These are phyloP conservation scores for Galeopterus variegatus DNA, from an alignment of 2,113 vertebrate species.

Conservation along the genomic window DNA sequence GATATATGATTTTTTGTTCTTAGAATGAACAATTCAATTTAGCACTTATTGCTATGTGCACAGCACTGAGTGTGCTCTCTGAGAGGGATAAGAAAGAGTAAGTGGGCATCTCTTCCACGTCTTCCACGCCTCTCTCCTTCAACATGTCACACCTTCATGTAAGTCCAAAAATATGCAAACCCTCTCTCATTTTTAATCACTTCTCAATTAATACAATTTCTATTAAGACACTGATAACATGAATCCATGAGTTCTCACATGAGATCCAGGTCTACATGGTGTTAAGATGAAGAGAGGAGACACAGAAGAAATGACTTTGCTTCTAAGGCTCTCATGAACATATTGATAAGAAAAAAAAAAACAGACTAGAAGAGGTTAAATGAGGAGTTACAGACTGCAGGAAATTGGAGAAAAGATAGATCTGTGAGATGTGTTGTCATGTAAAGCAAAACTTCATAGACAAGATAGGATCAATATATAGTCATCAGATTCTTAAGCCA, in stretches of 20 bases:
- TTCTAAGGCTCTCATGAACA: not conserved
- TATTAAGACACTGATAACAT: not conserved
- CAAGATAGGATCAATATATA: slow-evolving; percentile 23
- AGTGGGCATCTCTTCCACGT: not conserved
- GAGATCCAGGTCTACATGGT: not conserved
- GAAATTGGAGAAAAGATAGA: not conserved
- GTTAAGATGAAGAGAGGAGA: not conserved
- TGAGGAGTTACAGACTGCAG: not conserved
- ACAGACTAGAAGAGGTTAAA: not conserved
- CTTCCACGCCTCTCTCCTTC: not conserved
- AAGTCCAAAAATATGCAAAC: not conserved
- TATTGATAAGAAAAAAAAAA: not conserved
- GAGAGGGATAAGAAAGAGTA: not conserved
- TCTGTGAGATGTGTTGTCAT: not conserved
- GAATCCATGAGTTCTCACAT: not conserved
- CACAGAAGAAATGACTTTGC: not conserved
- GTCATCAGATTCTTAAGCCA: slow-evolving; percentile 13
- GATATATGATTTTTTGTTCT: slow-evolving; percentile 69
- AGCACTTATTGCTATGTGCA: not conserved
- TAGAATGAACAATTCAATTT: slow-evolving; percentile 22
- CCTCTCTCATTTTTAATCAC: fast-evolving
- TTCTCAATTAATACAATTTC: not conserved
- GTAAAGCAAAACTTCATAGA: slow-evolving; percentile 12
- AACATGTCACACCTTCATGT: not conserved
- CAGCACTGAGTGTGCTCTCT: not conserved